Conservation (phyloP, 2,797 vertebrate genomes). For the Sebastes matsubarae region DNA sequence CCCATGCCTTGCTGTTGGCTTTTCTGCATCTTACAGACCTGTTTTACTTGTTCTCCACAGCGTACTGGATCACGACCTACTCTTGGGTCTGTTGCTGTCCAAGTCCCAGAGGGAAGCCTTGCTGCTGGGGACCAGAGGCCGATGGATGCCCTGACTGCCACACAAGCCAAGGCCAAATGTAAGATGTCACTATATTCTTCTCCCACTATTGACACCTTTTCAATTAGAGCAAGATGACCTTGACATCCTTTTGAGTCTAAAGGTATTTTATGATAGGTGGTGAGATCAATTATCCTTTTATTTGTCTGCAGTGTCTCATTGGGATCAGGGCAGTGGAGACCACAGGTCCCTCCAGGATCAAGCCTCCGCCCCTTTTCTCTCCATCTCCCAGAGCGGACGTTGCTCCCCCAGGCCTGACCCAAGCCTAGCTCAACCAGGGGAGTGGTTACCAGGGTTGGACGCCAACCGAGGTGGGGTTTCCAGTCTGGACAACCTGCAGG, state of each 20-base stretch:
- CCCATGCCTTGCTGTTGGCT: background rate
- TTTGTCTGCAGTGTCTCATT: conserved; percentile 64
- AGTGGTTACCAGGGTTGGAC: conserved; percentile 67
- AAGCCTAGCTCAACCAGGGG: conserved; percentile 54
- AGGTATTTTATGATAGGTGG: background rate
- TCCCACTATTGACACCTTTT: background rate
- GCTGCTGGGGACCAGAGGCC: conserved; percentile 46
- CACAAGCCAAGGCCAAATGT: conserved; percentile 69
- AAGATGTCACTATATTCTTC: background rate
- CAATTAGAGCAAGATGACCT: background rate
- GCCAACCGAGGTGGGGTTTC: conserved; percentile 33
- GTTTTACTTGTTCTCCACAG: conserved; percentile 33
- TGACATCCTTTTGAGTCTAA: background rate
- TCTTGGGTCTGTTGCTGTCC: conserved; percentile 27
- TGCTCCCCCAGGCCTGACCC: conserved; percentile 71
- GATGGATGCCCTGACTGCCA: conserved; percentile 35
- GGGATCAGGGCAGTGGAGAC: conserved; percentile 58
- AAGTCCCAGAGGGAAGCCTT: conserved; percentile 46
- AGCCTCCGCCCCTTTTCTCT: conserved; percentile 63
- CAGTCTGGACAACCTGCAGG: conserved; percentile 56
- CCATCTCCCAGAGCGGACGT: conserved; percentile 68
- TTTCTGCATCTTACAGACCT: background rate
- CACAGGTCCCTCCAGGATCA: conserved; percentile 59
- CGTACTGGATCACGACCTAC: conserved; percentile 27
- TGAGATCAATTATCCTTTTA: background rate